Evolutionary conservation across 2,797 vertebrate genomes (phyloP).

Genomic region (Tarsius wallacei): DNA sequence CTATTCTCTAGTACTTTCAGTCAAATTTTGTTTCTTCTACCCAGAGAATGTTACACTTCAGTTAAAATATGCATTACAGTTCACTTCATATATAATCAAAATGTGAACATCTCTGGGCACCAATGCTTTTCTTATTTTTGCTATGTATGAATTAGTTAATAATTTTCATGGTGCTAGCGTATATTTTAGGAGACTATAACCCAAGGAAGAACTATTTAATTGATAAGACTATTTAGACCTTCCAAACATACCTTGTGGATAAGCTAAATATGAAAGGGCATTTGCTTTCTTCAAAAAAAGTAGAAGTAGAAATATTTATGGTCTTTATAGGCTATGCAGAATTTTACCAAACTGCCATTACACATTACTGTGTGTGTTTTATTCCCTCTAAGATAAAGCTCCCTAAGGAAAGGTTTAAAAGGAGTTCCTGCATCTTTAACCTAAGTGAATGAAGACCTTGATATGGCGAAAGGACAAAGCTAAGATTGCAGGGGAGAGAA

Average conservation of each 20-base stretch:
- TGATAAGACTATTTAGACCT: neutral
- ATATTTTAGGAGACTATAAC: neutral
- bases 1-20: neutral
- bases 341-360: conserved; percentile 50
- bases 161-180: neutral
- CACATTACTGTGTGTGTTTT: neutral
- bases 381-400: conserved; percentile 54
- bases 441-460: conserved; percentile 85
- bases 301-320: neutral
- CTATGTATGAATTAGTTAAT: neutral
- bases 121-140: neutral
- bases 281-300: conserved; percentile 4
- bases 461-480: conserved; percentile 85
- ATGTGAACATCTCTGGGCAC: neutral
- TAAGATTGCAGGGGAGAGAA: conserved; percentile 79
- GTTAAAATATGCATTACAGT: neutral
- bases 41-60: neutral
- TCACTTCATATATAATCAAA: neutral
- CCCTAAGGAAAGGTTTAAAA: conserved; percentile 77
- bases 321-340: neutral
- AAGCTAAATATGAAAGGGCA: neutral
- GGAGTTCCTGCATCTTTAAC: conserved; percentile 84
- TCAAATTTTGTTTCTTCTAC: neutral
- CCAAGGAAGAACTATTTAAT: neutral
- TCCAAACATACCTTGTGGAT: neutral